Conservation (phyloP, 2,113 vertebrate species). For the human (Homo sapiens) region DNA sequence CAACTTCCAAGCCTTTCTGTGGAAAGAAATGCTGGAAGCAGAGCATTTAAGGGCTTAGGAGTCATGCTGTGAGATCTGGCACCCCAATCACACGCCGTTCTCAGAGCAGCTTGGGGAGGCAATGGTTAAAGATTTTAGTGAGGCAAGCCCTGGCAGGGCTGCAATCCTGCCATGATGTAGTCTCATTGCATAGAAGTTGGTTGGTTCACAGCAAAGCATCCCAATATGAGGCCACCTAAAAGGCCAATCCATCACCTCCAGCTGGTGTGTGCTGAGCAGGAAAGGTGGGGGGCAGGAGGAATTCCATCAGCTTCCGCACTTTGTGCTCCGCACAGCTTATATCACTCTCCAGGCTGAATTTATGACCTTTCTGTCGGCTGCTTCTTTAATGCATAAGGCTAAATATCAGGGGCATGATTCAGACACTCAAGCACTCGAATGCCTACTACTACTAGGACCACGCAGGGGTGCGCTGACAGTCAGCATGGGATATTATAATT, state of each 20-base stretch:
- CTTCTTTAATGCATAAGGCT: constrained; percentile 48
- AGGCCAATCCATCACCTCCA: constrained; percentile 44
- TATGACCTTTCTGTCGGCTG: constrained; percentile 50
- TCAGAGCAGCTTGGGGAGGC: neutral
- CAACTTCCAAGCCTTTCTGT: neutral
- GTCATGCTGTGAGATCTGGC: no score
- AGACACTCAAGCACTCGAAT: neutral
- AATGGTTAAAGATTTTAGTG: constrained; percentile 42
- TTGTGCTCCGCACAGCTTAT: neutral
- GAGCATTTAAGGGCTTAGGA: neutral
- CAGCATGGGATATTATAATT: neutral
- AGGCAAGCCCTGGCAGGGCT: neutral
- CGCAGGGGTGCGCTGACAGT: neutral
- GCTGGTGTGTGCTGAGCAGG: neutral
- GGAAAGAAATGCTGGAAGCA: neutral
- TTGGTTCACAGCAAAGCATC: neutral
- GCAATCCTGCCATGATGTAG: neutral
- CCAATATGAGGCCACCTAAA: neutral
- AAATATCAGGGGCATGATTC: neutral
- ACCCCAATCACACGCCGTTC: accelerated
- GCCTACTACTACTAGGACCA: neutral
- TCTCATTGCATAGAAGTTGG: neutral
- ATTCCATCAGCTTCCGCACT: neutral
- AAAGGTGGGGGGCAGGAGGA: neutral
- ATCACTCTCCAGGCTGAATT: constrained; percentile 28